phyloP scores from a whole-genome alignment of 2,888 invertebrate species.

The Orthosia cruda region DNA sequence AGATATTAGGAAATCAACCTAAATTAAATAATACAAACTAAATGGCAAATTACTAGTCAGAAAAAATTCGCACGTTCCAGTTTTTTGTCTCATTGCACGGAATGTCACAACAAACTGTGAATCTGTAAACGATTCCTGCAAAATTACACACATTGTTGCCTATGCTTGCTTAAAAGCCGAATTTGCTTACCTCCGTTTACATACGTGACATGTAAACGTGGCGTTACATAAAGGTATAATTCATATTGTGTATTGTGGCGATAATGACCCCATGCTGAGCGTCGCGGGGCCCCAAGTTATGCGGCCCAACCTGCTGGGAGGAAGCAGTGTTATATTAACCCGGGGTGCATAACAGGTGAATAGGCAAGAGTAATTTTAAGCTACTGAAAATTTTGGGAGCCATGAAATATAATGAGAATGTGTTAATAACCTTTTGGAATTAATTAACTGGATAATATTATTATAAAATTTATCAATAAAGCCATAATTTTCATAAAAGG shows the following conservation, averaged over 20 bases:
- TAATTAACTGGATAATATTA: slow-evolving; percentile 21
- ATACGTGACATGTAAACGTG: slow-evolving; percentile 15
- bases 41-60: too few species aligned
- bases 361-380: slow-evolving; percentile 25
- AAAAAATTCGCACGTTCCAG: too few species aligned
- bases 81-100: too few species aligned
- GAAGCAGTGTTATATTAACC: slow-evolving; percentile 55
- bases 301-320: slow-evolving; percentile 58
- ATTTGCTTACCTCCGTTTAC: not conserved
- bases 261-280: slow-evolving; percentile 68
- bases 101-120: not conserved
- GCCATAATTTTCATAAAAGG: not conserved
- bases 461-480: not conserved
- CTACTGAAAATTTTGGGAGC: slow-evolving; percentile 43
- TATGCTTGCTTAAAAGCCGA: slow-evolving; percentile 2
- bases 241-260: slow-evolving; percentile 60
- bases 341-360: slow-evolving; percentile 52
- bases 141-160: not conserved
- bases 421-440: slow-evolving; percentile 42
- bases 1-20: too few species aligned
- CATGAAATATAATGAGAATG: slow-evolving; percentile 42
- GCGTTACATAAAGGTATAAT: slow-evolving; percentile 44
- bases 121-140: not conserved
- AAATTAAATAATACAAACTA: too few species aligned
- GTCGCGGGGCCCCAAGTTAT: slow-evolving; percentile 64